Evolutionary conservation across 2,113 vertebrate genomes (phyloP), one percentile per base, ranked within the genome.

Genomic region (cat (Felis catus)): DNA sequence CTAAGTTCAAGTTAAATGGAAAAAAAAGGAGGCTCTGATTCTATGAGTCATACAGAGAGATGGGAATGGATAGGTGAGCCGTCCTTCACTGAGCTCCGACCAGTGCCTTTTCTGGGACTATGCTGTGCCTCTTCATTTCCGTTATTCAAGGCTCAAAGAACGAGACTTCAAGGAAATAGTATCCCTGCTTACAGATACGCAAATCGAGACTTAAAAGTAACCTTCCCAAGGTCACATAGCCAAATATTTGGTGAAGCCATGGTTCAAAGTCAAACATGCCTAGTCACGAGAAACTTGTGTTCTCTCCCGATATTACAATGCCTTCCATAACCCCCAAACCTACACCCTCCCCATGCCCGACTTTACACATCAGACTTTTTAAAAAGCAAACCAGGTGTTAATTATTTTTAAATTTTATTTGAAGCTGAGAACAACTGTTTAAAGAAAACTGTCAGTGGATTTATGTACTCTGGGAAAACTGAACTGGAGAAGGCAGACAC

Each of bases 311-410:
- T 9, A 3, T 4, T 73, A 3, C 6, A 65, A 80, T 31, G 36
- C 14, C 33, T 81, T 83, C 68, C 63, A 7, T 10, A 45, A 61
- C 3, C 15, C 21, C 70, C 33, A 48, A 18, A 15, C 12, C 88
- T 33, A 48, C 4, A 31, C 33, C 4, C 29, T 74, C 33, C 16
- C n/a, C n/a, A 51, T 9, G 36, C 16, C 31, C 61, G 27, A 27
- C 63, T 19, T 85, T 53, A 61, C 51, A 79, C 6, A 18, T 3
- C 27, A 51, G 55, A n/a, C n/a, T 10, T 0, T 53, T 48, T 0
- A 82, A 94, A 91, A 93, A 78, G 79, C 58, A 48, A 81, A 80
- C 53, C 71, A 93, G 93, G 85, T 85, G 87, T 90, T 85, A 78
- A 83, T 95, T 21, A 76, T 65, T 89, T 86, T n/a, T 3, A 63